These are phyloP conservation scores for Cichladusa arquata DNA, from an alignment of 2,113 vertebrate genomes.

Conservation along the genomic window DNA sequence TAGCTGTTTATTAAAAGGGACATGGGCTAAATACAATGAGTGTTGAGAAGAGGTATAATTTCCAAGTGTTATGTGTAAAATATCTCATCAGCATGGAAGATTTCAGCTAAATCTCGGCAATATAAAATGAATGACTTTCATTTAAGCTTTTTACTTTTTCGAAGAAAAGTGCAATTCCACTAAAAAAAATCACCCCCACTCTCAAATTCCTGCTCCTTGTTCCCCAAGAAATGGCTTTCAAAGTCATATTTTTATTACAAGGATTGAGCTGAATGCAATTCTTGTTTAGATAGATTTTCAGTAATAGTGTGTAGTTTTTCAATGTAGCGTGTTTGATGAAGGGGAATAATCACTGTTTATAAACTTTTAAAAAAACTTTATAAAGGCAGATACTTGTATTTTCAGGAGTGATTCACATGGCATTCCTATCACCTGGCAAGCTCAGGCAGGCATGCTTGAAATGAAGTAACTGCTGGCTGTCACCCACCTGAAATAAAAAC, in stretches of 20 bases:
- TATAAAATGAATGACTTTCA: neutral
- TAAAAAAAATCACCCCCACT: fast-evolving
- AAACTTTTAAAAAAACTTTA: neutral
- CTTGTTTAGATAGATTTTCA: neutral
- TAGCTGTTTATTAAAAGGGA: constrained; percentile 12
- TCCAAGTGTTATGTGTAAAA: constrained; percentile 29
- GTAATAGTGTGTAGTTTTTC: neutral
- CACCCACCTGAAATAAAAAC: neutral
- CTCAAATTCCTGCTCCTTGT: neutral
- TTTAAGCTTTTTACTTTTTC: neutral
- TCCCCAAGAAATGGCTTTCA: neutral
- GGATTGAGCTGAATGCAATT: neutral
- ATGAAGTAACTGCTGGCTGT: neutral
- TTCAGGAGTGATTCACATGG: neutral
- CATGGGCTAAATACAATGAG: neutral
- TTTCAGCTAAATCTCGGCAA: neutral
- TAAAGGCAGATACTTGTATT: neutral
- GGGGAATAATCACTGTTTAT: neutral
- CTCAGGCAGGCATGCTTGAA: neutral
- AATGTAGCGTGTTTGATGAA: neutral
- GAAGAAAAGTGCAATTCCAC: neutral
- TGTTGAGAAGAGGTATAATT: constrained; percentile 30
- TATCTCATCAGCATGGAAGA: neutral
- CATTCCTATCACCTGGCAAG: neutral
- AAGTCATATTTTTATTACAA: neutral